Base-by-base conservation (phyloP, 2,113 vertebrate genomes). In the Dipodomys spectabilis region DNA sequence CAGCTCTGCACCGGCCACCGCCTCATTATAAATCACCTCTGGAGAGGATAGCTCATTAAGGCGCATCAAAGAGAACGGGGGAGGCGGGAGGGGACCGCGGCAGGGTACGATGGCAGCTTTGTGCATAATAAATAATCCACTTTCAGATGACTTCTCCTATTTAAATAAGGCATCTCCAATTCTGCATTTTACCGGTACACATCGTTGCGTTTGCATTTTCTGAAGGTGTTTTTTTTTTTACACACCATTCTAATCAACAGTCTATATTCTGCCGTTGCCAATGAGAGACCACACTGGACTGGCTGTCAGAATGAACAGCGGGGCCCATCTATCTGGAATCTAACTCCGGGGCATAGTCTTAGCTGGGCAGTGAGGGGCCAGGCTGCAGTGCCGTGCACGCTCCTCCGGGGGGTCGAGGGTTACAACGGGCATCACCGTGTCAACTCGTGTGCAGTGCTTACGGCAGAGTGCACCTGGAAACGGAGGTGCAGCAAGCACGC, bases 221-320 rank as follows among this genome's bases (percentile, higher is more conserved):
- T 19, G 12, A 27, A 72, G 75, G 53, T 53, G 62, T 27, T 49
- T 32, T 53, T 53, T 49, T 32, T 53, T 57, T 53, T 49, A 72
- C 74, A 90, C 11, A 30, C 0, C 5, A 82, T 45, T 1, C 27
- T 0, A 5, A 62, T 62, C 90, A 2, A 8, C 39, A 49, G 82
- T 57, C 9, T 2, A 7, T 4, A 6, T 25, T n/a, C 65, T 10
- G 65, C 18, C 28, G 69, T 62, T 10, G 1, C 22, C 12, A 1
- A 0, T 0, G 57, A 27, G 18, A 5, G 28, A 1, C 2, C 13
- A 0, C 0, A 0, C 32, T 10, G 4, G 7, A 8, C 27, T 1
- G 49, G 39, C 0, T 0, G 0, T 0, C 1, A 49, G 39, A 5
- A 0, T 5, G 7, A 23, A 25, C 49, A 68, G 67, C 2, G 25